Evolutionary conservation across 2,888 invertebrate species (phyloP).

Genomic region (Drosophila nr. medialis): DNA sequence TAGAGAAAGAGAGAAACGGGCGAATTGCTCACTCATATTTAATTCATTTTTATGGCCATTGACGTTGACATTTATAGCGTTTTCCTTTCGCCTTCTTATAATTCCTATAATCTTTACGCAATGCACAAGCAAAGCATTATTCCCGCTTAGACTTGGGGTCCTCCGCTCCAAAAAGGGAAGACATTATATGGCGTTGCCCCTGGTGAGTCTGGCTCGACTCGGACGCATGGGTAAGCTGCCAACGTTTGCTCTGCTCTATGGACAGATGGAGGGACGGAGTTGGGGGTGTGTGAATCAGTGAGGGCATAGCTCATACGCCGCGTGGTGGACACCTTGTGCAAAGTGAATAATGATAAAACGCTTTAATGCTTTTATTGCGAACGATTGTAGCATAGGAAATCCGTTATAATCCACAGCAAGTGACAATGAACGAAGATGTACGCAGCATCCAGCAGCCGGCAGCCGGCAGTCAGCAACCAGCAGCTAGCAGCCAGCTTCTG

Average conservation of each 20-base stretch:
- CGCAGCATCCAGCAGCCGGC: constrained; percentile 17
- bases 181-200: constrained; percentile 40
- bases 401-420: constrained; percentile 81
- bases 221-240: constrained; percentile 15
- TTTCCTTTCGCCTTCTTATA: constrained; percentile 65
- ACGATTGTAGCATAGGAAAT: constrained; percentile 77
- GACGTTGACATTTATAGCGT: constrained; percentile 76
- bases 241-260: constrained; percentile 2
- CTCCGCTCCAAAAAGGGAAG: constrained; percentile 24
- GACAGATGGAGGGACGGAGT: not conserved
- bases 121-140: constrained; percentile 46
- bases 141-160: constrained; percentile 17
- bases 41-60: constrained; percentile 77
- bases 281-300: not conserved
- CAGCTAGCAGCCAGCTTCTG: no score
- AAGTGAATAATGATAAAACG: constrained; percentile 82
- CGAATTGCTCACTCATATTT: constrained; percentile 44
- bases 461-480: not conserved
- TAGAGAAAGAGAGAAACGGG: not conserved
- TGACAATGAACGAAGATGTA: constrained; percentile 76
- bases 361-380: constrained; percentile 81
- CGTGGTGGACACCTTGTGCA: constrained; percentile 65
- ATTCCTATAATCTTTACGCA: constrained; percentile 75
- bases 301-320: constrained; percentile 58
- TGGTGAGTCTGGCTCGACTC: constrained; percentile 1